These are phyloP conservation scores for Octonoba sinensis DNA, from an alignment of 2,888 invertebrate genomes.

Conservation along the genomic window DNA sequence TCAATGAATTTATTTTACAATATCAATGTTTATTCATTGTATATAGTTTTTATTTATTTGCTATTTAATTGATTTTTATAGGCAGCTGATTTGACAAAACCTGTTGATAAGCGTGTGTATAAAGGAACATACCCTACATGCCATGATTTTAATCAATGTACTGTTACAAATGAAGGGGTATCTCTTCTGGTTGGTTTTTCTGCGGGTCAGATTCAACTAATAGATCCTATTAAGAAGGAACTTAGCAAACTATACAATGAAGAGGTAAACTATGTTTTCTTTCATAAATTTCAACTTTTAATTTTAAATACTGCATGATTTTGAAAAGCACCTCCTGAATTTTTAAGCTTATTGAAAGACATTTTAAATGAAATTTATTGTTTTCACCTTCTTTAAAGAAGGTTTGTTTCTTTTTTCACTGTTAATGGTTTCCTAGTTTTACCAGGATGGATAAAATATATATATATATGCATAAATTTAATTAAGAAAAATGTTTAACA, in stretches of 20 bases:
- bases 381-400: background rate
- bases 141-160: conserved; percentile 94
- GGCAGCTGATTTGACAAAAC: conserved; percentile 95
- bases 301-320: too few species aligned
- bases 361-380: background rate
- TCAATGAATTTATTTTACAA: too few species aligned
- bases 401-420: background rate
- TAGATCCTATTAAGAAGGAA: conserved; percentile 97
- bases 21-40: background rate
- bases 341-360: too few species aligned
- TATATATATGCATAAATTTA: too few species aligned
- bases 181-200: conserved; percentile 96
- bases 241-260: conserved; percentile 96
- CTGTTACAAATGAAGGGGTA: conserved; percentile 85
- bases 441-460: too few species aligned
- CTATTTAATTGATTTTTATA: conserved; percentile 70
- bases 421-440: conserved; percentile 1
- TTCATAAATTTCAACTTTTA: conserved; percentile 11
- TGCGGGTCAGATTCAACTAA: conserved; percentile 97
- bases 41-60: background rate
- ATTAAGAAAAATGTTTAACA: too few species aligned
- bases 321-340: too few species aligned
- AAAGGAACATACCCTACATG: conserved; percentile 99
- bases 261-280: conserved; percentile 75
- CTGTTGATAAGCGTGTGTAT: conserved; percentile 97